A percentile compares a stretch with the other conserved stretches of the same genome.
Evolutionary conservation across 2,888 invertebrate genomes (phyloP).

Genomic region (Yponomeuta cagnagella): DNA sequence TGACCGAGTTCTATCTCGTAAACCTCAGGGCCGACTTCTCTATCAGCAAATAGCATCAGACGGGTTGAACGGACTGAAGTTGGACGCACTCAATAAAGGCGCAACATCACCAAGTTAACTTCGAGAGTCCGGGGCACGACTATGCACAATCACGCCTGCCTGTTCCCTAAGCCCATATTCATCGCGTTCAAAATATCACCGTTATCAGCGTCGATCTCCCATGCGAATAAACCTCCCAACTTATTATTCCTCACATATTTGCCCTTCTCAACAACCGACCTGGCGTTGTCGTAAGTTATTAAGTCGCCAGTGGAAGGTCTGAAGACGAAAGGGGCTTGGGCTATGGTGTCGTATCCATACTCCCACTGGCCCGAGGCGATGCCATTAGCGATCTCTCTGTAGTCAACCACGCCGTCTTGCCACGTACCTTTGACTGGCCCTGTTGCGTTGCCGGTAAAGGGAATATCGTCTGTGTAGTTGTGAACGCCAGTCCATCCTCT

Average conservation of each 20-base stretch:
- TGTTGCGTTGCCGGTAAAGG: conserved; percentile 63
- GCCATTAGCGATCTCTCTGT: conserved; percentile 62
- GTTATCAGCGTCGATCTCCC: conserved; percentile 70
- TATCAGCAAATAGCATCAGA: too few species aligned
- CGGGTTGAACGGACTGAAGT: too few species aligned
- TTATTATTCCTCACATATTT: conserved; percentile 68
- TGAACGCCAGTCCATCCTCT: conserved; percentile 68
- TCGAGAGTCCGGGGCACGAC: too few species aligned
- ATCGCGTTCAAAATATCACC: conserved; percentile 66
- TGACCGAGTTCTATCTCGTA: too few species aligned
- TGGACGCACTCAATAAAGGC: too few species aligned
- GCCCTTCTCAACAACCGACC: conserved; percentile 65
- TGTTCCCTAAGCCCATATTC: conserved; percentile 67
- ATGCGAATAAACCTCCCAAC: conserved; percentile 63
- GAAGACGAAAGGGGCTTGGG: conserved; percentile 68
- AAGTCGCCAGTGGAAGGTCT: conserved; percentile 58
- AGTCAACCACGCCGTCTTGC: conserved; percentile 70
- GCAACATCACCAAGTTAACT: too few species aligned
- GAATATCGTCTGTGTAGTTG: conserved; percentile 49
- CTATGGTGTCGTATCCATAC: conserved; percentile 61
- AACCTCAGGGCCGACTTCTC: too few species aligned
- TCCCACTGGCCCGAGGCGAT: conserved; percentile 64
- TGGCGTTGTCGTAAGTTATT: conserved; percentile 62
- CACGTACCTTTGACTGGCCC: conserved; percentile 67
- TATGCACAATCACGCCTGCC: conserved; percentile 25